Conservation (phyloP, 2,113 vertebrate species). For the Myrmecophaga tridactyla region DNA sequence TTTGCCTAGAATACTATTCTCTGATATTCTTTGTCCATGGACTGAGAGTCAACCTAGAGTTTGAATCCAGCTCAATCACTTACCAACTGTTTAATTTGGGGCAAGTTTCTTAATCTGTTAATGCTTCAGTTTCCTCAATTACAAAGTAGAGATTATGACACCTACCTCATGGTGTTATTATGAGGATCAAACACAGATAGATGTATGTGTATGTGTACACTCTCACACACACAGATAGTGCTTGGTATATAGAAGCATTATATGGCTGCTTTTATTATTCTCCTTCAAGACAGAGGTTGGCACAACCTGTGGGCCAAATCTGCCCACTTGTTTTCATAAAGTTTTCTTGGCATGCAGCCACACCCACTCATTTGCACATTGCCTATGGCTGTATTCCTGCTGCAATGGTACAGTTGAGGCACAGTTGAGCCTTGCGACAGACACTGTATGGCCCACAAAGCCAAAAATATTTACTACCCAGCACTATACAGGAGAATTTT, state of each 20-base stretch:
- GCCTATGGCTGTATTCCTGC: background rate
- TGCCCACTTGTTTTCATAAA: background rate
- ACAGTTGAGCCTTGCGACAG: background rate
- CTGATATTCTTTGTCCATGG: background rate
- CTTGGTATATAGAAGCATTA: background rate
- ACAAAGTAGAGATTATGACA: background rate
- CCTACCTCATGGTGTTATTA: background rate
- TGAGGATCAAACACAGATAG: background rate
- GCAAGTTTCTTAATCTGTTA: background rate
- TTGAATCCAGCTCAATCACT: background rate
- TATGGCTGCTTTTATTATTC: background rate
- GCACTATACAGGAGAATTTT: background rate
- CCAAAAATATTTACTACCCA: background rate
- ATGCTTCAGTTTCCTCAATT: background rate
- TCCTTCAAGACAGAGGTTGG: background rate
- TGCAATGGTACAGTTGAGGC: background rate
- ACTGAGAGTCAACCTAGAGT: background rate
- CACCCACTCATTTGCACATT: background rate
- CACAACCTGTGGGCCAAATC: background rate
- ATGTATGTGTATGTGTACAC: background rate
- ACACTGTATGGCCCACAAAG: accelerated
- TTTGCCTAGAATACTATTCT: accelerated
- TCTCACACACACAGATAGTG: background rate
- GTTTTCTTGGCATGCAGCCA: background rate
- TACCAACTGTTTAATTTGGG: background rate